Conservation (phyloP, 2,113 vertebrate species). For the Cavia porcellus region DNA sequence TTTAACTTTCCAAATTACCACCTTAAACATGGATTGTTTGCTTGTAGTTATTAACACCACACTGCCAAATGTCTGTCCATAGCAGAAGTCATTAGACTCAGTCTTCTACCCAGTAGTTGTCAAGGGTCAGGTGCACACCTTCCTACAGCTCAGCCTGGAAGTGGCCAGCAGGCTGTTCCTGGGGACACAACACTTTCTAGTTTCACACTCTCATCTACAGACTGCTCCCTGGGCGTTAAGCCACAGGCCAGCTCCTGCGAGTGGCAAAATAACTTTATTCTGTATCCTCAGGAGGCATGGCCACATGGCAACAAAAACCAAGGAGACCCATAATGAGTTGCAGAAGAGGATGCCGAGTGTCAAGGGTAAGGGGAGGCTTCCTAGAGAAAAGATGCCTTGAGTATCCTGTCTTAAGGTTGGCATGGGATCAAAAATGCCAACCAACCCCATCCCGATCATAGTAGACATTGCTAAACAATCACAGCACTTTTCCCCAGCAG, state of each 20-base stretch:
- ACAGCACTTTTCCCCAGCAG: not conserved
- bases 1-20: not conserved
- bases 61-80: not conserved
- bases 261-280: not conserved
- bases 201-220: not conserved
- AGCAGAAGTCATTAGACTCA: not conserved
- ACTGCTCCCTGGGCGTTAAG: no score
- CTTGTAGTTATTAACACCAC: not conserved
- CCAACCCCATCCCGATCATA: not conserved
- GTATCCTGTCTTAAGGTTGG: not conserved
- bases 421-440: no score
- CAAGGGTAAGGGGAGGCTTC: not conserved
- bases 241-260: not conserved
- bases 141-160: not conserved
- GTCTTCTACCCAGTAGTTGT: not conserved
- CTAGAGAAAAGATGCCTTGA: not conserved
- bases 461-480: slow-evolving; percentile 26
- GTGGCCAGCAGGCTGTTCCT: not conserved
- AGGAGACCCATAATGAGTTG: not conserved
- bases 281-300: not conserved
- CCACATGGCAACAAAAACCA: not conserved
- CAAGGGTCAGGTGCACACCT: not conserved
- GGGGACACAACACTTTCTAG: not conserved
- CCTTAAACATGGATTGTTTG: not conserved
- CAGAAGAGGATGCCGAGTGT: not conserved